Conservation (phyloP, 1,140 invertebrate genomes). For the Drosophila bocki region DNA sequence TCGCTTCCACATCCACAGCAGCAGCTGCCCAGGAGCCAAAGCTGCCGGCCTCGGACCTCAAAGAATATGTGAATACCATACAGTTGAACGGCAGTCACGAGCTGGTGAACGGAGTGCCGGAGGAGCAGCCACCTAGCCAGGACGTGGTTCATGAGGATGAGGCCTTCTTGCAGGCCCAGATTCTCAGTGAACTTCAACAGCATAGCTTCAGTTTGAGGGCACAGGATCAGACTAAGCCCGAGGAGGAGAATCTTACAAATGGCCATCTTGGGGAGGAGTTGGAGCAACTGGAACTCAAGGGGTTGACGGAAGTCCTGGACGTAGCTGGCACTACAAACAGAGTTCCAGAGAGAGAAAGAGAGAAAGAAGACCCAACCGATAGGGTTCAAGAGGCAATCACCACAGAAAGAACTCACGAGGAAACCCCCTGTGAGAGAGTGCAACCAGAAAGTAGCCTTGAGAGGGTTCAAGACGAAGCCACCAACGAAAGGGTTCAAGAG, state of each 20-base stretch:
- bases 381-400: neutral
- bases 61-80: conserved; percentile 40
- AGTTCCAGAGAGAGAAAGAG: conserved; percentile 2
- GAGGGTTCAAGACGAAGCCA: conserved; percentile 7
- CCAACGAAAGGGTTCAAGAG: conserved; percentile 13
- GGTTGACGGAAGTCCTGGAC: conserved; percentile 2
- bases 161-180: conserved; percentile 63
- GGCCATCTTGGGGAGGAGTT: conserved; percentile 37
- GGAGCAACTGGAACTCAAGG: conserved; percentile 13
- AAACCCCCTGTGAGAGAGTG: neutral
- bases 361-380: neutral
- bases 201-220: conserved; percentile 53
- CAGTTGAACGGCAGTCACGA: conserved; percentile 58
- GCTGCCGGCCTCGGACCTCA: conserved; percentile 31
- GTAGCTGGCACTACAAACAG: conserved; percentile 26
- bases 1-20: conserved; percentile 49
- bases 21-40: conserved; percentile 25
- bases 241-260: conserved; percentile 37
- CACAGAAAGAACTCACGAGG: conserved; percentile 1
- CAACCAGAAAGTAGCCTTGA: neutral
- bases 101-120: conserved; percentile 45
- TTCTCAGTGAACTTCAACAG: conserved; percentile 71
- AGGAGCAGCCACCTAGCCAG: conserved; percentile 9
- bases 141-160: conserved; percentile 38
- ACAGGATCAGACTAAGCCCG: conserved; percentile 7